A percentile compares a stretch with the other conserved stretches of the same genome.
Evolutionary conservation across 2,888 invertebrate genomes (phyloP).

Genomic region (Malthinus seriepunctatus): DNA sequence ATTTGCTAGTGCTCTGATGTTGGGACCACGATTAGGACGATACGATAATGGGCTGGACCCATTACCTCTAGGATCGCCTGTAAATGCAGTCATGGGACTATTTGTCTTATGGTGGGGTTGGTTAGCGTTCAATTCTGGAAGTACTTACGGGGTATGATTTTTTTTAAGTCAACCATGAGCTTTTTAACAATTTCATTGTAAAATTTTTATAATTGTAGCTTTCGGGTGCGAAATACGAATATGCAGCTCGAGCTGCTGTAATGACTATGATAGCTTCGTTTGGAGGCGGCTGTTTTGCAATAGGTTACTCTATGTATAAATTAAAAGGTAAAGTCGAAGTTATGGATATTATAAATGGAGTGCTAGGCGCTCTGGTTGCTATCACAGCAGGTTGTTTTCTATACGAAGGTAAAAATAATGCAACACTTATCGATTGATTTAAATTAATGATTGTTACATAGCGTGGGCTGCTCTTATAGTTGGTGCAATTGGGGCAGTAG

Average conservation of each 20-base stretch:
- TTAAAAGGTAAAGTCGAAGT: constrained; percentile 77
- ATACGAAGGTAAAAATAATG: constrained; percentile 58
- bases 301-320: constrained; percentile 65
- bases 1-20: constrained; percentile 85
- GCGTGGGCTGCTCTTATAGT: constrained; percentile 87
- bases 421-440: not conserved
- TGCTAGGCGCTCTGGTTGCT: constrained; percentile 84
- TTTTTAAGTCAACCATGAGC: no score
- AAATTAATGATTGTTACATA: constrained; percentile 21
- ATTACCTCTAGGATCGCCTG: constrained; percentile 82
- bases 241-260: constrained; percentile 86
- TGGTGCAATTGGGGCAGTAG: constrained; percentile 76
- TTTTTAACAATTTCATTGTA: no score
- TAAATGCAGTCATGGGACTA: constrained; percentile 88
- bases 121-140: constrained; percentile 96
- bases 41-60: constrained; percentile 78
- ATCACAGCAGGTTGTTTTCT: constrained; percentile 89
- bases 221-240: constrained; percentile 87
- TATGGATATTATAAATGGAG: constrained; percentile 84
- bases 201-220: constrained; percentile 50
- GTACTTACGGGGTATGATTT: constrained; percentile 72
- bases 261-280: constrained; percentile 91
- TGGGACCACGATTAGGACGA: constrained; percentile 85
- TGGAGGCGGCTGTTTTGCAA: constrained; percentile 80
- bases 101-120: constrained; percentile 98